These are phyloP conservation scores for Heliconius hortense DNA, from an alignment of 2,888 invertebrate genomes.

Conservation along the genomic window DNA sequence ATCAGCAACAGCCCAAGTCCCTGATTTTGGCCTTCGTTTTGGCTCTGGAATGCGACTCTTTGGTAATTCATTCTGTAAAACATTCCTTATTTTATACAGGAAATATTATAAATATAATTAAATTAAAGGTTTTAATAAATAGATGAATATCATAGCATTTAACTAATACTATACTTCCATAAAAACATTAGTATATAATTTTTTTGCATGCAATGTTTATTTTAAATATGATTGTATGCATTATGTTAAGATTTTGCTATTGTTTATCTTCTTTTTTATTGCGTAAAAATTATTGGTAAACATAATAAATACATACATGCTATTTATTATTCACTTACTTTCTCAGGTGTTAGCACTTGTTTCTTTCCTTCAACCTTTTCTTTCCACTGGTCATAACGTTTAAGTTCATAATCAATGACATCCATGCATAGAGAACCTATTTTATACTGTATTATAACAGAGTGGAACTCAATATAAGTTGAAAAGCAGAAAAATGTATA, in stretches of 20 bases:
- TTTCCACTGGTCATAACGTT: conserved; percentile 96
- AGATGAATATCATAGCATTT: conserved; percentile 14
- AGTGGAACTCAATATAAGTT: conserved; percentile 96
- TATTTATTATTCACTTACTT: conserved; percentile 53
- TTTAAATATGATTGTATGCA: not conserved
- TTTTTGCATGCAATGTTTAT: not conserved
- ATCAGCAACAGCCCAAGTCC: conserved; percentile 85
- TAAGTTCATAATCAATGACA: conserved; percentile 96
- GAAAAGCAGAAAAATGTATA: conserved; percentile 99
- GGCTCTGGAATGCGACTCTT: conserved; percentile 87
- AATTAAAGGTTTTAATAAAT: not conserved
- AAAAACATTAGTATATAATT: not conserved
- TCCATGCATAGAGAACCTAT: conserved; percentile 98
- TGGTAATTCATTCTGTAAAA: conserved; percentile 83
- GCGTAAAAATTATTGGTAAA: not conserved
- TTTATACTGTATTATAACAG: conserved; percentile 96
- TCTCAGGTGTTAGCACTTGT: conserved; percentile 70
- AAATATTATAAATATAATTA: not conserved
- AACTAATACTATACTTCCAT: not conserved
- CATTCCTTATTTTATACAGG: conserved; percentile 24
- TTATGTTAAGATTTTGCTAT: not conserved
- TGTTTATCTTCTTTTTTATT: not conserved
- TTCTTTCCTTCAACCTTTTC: conserved; percentile 82
- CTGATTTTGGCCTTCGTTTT: conserved; percentile 88
- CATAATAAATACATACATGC: not conserved